Evolutionary conservation across 2,797 vertebrate genomes (phyloP).

Genomic region (Setipinna tenuifilis): DNA sequence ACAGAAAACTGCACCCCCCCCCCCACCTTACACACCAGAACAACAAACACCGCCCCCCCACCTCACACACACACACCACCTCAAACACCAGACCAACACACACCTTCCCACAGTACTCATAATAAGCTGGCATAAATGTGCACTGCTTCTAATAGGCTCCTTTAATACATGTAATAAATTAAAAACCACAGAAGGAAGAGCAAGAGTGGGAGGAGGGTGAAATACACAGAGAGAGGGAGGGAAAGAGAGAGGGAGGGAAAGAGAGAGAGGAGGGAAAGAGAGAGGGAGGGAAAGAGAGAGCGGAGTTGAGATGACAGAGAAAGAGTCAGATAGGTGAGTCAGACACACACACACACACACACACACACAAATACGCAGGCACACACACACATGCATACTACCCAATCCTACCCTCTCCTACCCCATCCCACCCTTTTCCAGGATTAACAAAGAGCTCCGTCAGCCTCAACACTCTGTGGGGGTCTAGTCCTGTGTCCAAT

Average conservation of each 20-base stretch:
- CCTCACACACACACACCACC: no score
- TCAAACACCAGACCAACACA: background rate
- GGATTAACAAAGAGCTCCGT: constrained; percentile 67
- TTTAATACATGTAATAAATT: background rate
- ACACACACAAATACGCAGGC: no score
- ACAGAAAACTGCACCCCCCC: no score
- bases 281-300: constrained; percentile 46
- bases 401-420: constrained; percentile 7
- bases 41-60: no score
- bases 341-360: background rate
- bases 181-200: background rate
- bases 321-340: constrained; percentile 50
- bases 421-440: constrained; percentile 51
- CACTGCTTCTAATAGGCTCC: background rate
- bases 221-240: constrained; percentile 33
- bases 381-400: background rate
- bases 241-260: constrained; percentile 49
- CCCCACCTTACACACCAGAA: no score
- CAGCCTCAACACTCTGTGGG: constrained; percentile 48
- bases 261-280: constrained; percentile 50
- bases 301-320: no score
- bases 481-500: constrained; percentile 60
- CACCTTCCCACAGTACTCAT: background rate
- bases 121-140: background rate
- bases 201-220: background rate